Percentiles rank a stretch among this genome's conserved stretches.
Conservation (phyloP, 2,797 vertebrate species). For the Petrocephalus schoutedeni region DNA sequence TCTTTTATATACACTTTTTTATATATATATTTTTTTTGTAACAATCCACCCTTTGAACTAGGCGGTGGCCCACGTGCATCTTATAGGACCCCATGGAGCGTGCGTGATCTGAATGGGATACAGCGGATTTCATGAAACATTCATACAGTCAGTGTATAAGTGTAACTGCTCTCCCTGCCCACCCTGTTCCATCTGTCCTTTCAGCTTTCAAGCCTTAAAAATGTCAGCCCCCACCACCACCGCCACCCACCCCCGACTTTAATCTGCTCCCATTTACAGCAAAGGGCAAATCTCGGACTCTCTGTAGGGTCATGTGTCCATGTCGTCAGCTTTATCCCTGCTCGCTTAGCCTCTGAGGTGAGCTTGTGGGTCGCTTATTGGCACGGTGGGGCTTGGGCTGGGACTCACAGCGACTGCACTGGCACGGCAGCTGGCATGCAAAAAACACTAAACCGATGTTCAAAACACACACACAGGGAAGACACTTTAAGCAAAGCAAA, state of each 20-base stretch:
- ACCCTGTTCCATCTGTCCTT: not conserved
- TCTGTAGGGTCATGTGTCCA: not conserved
- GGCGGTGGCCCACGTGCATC: not conserved
- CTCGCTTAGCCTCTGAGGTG: not conserved
- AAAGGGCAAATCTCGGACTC: not conserved
- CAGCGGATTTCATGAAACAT: conserved; percentile 5
- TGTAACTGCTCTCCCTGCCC: not conserved
- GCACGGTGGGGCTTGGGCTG: not conserved
- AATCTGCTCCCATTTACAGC: not conserved
- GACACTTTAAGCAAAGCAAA: not conserved
- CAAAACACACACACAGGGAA: not conserved
- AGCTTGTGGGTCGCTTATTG: not conserved
- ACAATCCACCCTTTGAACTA: not conserved
- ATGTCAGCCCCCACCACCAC: not conserved
- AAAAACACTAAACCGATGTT: not conserved
- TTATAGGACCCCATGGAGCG: not conserved
- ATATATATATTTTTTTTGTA: not conserved
- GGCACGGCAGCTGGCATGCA: not conserved
- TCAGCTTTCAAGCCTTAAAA: conserved; percentile 2
- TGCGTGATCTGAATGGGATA: not conserved
- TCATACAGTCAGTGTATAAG: conserved; percentile 12
- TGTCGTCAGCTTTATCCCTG: not conserved
- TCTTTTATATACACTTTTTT: not conserved
- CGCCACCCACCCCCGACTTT: not conserved
- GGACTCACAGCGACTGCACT: not conserved